Conservation (phyloP, 1,140 invertebrate genomes). For the Orius insidiosus region DNA sequence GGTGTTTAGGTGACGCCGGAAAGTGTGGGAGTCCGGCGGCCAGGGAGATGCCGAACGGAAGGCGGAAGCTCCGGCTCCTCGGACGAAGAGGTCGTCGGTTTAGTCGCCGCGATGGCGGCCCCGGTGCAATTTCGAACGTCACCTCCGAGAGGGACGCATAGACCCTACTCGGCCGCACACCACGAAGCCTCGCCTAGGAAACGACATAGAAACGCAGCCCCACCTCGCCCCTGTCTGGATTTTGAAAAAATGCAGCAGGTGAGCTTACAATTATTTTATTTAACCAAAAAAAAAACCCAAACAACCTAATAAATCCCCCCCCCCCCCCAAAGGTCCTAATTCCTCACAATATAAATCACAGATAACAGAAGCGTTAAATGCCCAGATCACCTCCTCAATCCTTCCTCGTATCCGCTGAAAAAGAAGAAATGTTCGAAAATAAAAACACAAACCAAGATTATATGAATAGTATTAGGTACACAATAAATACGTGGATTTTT, state of each 20-base stretch:
- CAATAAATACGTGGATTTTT: too few relatives aligned
- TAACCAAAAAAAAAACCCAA: too few relatives aligned
- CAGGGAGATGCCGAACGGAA: slow-evolving; percentile 13
- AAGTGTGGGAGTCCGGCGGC: slow-evolving; percentile 4
- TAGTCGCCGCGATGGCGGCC: slow-evolving; percentile 36
- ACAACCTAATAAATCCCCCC: too few relatives aligned
- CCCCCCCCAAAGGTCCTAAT: too few relatives aligned
- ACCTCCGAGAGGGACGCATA: slow-evolving; percentile 40
- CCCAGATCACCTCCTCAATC: too few relatives aligned
- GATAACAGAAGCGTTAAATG: too few relatives aligned
- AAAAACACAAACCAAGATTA: too few relatives aligned
- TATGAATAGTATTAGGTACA: too few relatives aligned
- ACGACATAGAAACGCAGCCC: slow-evolving; percentile 35
- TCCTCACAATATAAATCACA: too few relatives aligned
- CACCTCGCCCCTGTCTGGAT: slow-evolving; percentile 68
- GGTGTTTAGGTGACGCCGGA: slow-evolving; percentile 1
- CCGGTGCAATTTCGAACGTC: slow-evolving; percentile 78
- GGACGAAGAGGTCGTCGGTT: slow-evolving; percentile 36
- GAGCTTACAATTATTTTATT: slow-evolving; percentile 20
- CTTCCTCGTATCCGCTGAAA: too few relatives aligned
- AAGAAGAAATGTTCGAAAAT: too few relatives aligned
- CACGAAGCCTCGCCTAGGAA: slow-evolving; percentile 31
- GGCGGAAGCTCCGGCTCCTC: slow-evolving; percentile 25
- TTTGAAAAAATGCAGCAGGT: slow-evolving; percentile 95
- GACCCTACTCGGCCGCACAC: slow-evolving; percentile 29